Percentiles rank a stretch among this genome's conserved stretches.
Evolutionary conservation across 2,888 invertebrate genomes (phyloP).

Genomic region (Sarcophaga caerulescens): DNA sequence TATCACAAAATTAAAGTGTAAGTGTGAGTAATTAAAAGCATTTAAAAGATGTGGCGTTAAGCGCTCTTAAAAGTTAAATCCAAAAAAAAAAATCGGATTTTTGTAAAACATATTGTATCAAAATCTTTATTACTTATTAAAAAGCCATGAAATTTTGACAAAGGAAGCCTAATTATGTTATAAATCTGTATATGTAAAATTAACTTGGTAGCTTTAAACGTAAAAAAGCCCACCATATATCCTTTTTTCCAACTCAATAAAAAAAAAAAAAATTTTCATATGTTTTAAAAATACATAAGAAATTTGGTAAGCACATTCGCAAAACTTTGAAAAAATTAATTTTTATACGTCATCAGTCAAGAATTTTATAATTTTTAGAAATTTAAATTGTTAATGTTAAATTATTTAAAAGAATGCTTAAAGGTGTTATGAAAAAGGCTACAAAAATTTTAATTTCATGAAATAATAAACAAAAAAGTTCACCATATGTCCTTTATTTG

Average conservation of each 20-base stretch:
- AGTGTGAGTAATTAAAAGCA: conserved; percentile 12
- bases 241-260: not conserved
- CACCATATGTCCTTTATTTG: too few relatives aligned
- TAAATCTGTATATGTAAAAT: not conserved
- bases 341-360: too few relatives aligned
- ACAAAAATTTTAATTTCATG: too few relatives aligned
- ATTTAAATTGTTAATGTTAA: too few relatives aligned
- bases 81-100: not conserved
- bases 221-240: not conserved
- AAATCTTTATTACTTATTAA: not conserved
- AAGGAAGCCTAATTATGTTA: not conserved
- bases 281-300: not conserved
- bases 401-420: too few relatives aligned
- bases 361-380: too few relatives aligned
- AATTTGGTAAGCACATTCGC: not conserved
- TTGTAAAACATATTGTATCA: not conserved
- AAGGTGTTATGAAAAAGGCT: too few relatives aligned
- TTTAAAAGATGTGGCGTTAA: not conserved
- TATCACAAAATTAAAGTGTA: not conserved
- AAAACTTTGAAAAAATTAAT: too few relatives aligned
- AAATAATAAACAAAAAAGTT: too few relatives aligned
- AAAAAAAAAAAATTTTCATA: not conserved
- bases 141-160: not conserved
- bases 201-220: not conserved
- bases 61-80: not conserved